Conservation (phyloP, 1,140 invertebrate species). For the Polypedilum vanderplanki region DNA sequence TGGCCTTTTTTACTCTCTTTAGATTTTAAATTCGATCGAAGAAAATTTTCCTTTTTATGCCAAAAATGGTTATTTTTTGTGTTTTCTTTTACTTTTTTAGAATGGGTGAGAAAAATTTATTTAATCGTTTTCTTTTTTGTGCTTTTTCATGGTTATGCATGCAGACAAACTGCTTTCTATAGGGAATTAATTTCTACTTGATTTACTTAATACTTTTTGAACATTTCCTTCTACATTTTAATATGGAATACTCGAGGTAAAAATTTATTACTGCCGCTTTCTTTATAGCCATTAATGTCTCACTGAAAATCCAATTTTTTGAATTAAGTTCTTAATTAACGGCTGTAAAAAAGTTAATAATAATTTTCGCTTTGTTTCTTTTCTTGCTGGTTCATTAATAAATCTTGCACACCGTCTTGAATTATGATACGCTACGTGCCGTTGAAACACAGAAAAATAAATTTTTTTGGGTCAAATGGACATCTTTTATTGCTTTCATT, state of each 20-base stretch:
- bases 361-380: neutral
- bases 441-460: too few species aligned
- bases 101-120: constrained; percentile 5
- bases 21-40: too few species aligned
- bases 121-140: neutral
- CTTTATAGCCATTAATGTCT: neutral
- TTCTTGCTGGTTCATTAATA: neutral
- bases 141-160: too few species aligned
- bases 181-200: neutral
- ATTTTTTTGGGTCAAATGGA: too few species aligned
- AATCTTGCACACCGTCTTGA: too few species aligned
- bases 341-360: neutral
- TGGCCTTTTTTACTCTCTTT: too few species aligned
- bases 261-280: neutral
- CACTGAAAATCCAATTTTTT: neutral
- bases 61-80: too few species aligned
- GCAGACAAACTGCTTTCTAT: neutral
- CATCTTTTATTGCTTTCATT: too few species aligned
- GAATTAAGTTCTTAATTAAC: constrained; percentile 1
- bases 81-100: neutral
- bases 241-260: neutral
- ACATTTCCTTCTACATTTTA: neutral
- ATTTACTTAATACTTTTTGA: neutral
- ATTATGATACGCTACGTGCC: too few species aligned
- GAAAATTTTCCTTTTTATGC: too few species aligned